Percentiles rank a stretch among this genome's conserved stretches.
Conservation (phyloP, 1,140 invertebrate genomes). For the Heliconius hewitsoni region DNA sequence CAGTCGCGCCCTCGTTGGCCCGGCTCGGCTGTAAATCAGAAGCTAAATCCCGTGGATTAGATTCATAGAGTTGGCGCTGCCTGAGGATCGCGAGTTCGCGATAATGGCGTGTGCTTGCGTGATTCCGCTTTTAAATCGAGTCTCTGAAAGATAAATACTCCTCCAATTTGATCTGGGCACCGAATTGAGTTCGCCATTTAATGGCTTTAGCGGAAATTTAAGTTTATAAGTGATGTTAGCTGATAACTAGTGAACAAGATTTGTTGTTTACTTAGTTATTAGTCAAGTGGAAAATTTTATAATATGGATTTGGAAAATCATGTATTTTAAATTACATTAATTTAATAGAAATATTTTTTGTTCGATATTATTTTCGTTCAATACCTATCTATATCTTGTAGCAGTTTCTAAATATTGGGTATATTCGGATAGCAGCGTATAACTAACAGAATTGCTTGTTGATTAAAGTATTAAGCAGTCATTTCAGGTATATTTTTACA, state of each 20-base stretch:
- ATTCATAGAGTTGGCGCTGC: constrained; percentile 80
- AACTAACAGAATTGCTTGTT: too few species aligned
- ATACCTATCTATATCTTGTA: too few species aligned
- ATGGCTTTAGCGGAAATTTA: constrained; percentile 64
- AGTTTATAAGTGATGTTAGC: constrained; percentile 61
- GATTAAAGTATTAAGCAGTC: too few species aligned
- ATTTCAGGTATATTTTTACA: too few species aligned
- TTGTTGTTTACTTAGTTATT: background rate
- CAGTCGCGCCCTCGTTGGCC: constrained; percentile 70
- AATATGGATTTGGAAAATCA: too few species aligned
- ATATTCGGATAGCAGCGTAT: too few species aligned
- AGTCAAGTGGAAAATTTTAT: background rate
- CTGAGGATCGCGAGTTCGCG: constrained; percentile 71
- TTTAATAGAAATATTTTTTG: too few species aligned
- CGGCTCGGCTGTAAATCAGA: constrained; percentile 79
- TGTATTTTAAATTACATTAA: too few species aligned
- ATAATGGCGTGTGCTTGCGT: constrained; percentile 79
- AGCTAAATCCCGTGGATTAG: constrained; percentile 80
- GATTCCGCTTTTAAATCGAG: constrained; percentile 81
- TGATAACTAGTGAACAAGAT: constrained; percentile 63
- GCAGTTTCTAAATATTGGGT: too few species aligned
- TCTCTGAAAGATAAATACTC: constrained; percentile 75
- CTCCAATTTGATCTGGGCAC: constrained; percentile 65
- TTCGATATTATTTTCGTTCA: too few species aligned
- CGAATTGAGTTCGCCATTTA: constrained; percentile 66